These are phyloP conservation scores for Myiopsitta monachus DNA, from an alignment of 2,113 vertebrate species.

Conservation along the genomic window DNA sequence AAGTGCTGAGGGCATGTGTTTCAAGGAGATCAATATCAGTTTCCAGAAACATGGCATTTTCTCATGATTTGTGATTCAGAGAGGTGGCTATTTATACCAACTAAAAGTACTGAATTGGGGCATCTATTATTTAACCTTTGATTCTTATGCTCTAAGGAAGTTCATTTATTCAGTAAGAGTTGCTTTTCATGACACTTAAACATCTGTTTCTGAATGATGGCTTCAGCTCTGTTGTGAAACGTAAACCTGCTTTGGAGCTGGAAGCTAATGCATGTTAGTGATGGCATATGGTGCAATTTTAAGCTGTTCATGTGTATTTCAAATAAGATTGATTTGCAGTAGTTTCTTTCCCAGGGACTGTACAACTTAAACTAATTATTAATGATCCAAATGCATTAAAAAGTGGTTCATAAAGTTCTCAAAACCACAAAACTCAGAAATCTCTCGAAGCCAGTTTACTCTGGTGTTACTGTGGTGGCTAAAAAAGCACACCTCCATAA, in stretches of 20 bases:
- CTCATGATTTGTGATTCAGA: conserved; percentile 8
- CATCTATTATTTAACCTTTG: conserved; percentile 29
- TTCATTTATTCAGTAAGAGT: conserved; percentile 22
- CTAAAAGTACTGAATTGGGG: background rate
- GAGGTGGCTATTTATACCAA: background rate
- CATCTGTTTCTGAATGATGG: conserved; percentile 60
- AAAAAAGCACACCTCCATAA: background rate
- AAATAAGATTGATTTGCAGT: conserved; percentile 61
- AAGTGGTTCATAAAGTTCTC: conserved; percentile 48
- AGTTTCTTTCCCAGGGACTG: conserved; percentile 36
- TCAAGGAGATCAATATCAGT: background rate
- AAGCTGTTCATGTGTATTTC: conserved; percentile 53
- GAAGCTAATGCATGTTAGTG: conserved; percentile 39
- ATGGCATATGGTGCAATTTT: conserved; percentile 35
- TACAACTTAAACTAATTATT: conserved; percentile 64
- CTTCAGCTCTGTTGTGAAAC: conserved; percentile 54
- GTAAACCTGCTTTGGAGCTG: conserved; percentile 59
- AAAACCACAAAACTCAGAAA: background rate
- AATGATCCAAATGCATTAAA: conserved; percentile 61
- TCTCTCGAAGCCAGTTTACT: conserved; percentile 14
- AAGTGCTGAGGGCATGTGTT: background rate
- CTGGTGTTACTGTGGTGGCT: background rate
- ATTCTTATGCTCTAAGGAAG: background rate
- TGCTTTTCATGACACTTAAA: conserved; percentile 57
- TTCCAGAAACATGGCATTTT: conserved; percentile 10